Percentiles rank a stretch among this genome's conserved stretches.
These are phyloP conservation scores for Perodicticus potto DNA, from an alignment of 2,797 vertebrate species.

Conservation along the genomic window DNA sequence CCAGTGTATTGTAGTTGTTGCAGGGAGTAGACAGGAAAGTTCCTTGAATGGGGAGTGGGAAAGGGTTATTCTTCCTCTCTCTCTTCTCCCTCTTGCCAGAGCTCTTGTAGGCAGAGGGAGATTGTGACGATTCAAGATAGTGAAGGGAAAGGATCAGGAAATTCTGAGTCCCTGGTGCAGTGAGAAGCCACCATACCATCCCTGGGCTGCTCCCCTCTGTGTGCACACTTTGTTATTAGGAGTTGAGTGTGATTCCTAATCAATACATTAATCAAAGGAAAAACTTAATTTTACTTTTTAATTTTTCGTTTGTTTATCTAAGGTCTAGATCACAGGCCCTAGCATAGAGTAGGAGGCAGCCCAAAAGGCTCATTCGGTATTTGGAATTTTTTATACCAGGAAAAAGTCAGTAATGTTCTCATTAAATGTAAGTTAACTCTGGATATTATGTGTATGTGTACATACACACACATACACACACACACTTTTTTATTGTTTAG, in stretches of 20 bases:
- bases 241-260: not conserved
- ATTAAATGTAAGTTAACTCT: not conserved
- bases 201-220: not conserved
- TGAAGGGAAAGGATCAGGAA: not conserved
- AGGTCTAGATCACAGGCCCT: not conserved
- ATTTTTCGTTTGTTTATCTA: not conserved
- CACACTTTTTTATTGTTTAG: no score
- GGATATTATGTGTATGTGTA: no score
- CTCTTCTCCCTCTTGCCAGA: not conserved
- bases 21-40: not conserved
- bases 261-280: not conserved
- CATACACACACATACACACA: no score
- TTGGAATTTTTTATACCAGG: not conserved
- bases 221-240: not conserved
- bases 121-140: not conserved
- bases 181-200: not conserved
- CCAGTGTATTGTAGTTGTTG: not conserved
- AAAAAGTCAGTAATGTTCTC: slow-evolving; percentile 18
- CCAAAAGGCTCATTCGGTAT: not conserved
- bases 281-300: not conserved
- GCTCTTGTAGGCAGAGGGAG: not conserved
- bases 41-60: not conserved
- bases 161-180: not conserved
- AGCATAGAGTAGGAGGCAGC: not conserved
- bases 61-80: not conserved